Percentiles rank a stretch among this genome's conserved stretches.
These are phyloP conservation scores for Eubucco bourcierii DNA, from an alignment of 2,113 vertebrate genomes.

Conservation along the genomic window DNA sequence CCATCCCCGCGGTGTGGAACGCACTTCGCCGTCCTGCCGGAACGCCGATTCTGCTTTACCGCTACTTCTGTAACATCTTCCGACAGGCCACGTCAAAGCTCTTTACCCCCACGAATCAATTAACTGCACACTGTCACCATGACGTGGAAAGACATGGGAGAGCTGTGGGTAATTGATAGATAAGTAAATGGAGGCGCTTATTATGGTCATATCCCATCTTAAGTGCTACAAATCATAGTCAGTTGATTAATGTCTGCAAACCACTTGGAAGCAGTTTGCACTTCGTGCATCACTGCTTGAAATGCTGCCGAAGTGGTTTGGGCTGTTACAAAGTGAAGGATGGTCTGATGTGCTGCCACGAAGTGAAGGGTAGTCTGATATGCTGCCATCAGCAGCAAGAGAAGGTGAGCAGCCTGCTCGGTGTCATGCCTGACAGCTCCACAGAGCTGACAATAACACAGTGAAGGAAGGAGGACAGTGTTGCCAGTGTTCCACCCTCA, in stretches of 20 bases:
- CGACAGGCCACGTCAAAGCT: not conserved
- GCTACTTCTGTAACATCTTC: not conserved
- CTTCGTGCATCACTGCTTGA: not conserved
- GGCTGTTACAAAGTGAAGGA: not conserved
- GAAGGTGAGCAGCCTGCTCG: not conserved
- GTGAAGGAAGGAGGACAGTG: accelerated
- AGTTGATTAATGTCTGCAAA: not conserved
- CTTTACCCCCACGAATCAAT: not conserved
- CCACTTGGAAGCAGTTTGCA: not conserved
- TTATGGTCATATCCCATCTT: not conserved
- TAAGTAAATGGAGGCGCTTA: not conserved
- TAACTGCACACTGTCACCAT: not conserved
- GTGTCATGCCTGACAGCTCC: accelerated
- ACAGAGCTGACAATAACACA: accelerated
- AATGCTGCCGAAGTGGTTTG: not conserved
- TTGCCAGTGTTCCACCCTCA: not conserved
- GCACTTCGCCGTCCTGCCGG: not conserved
- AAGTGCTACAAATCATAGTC: not conserved
- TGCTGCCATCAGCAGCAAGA: not conserved
- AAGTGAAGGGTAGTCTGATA: not conserved
- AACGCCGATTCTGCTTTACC: not conserved
- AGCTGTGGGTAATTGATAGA: conserved; percentile 26
- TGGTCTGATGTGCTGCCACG: not conserved
- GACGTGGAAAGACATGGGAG: not conserved
- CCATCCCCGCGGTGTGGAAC: not conserved